Percentiles rank a stretch among this genome's conserved stretches.
phyloP scores from a whole-genome alignment of 2,113 vertebrate species.

The Peucedramus taeniatus region DNA sequence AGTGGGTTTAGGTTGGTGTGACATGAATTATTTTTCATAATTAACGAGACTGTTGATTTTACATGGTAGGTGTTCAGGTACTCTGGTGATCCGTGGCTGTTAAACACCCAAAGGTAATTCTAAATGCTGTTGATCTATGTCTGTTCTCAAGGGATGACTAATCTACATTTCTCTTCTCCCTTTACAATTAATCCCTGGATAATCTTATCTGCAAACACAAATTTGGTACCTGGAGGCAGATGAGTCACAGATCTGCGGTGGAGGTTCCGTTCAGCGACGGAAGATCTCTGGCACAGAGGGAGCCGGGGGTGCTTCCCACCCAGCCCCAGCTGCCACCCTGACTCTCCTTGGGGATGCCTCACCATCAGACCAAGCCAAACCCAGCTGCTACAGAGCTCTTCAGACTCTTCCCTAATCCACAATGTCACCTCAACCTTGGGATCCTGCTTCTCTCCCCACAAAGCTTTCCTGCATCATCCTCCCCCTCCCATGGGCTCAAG shows the following conservation, averaged over 20 bases:
- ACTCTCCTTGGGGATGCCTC: neutral
- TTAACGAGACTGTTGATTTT: conserved; percentile 54
- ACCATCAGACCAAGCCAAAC: neutral
- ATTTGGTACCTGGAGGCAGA: neutral
- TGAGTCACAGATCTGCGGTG: neutral
- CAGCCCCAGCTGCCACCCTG: neutral
- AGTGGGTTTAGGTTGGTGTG: neutral
- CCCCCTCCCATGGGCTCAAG: fast-evolving
- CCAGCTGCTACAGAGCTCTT: fast-evolving
- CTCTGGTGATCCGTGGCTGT: conserved; percentile 37
- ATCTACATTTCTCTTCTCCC: conserved; percentile 52
- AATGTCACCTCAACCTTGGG: fast-evolving
- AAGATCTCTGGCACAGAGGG: neutral
- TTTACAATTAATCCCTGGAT: conserved; percentile 59
- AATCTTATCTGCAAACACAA: conserved; percentile 57
- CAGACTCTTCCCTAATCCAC: neutral
- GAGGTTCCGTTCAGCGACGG: neutral
- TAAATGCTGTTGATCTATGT: conserved; percentile 55
- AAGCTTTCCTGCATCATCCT: neutral
- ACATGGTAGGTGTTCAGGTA: conserved; percentile 49
- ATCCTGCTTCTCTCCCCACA: neutral
- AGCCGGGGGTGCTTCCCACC: neutral
- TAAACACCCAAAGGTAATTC: conserved; percentile 46
- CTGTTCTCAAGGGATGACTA: conserved; percentile 47
- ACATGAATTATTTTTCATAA: conserved; percentile 46